These are phyloP conservation scores for Atethmia centrago DNA, from an alignment of 2,888 invertebrate genomes.

Conservation along the genomic window DNA sequence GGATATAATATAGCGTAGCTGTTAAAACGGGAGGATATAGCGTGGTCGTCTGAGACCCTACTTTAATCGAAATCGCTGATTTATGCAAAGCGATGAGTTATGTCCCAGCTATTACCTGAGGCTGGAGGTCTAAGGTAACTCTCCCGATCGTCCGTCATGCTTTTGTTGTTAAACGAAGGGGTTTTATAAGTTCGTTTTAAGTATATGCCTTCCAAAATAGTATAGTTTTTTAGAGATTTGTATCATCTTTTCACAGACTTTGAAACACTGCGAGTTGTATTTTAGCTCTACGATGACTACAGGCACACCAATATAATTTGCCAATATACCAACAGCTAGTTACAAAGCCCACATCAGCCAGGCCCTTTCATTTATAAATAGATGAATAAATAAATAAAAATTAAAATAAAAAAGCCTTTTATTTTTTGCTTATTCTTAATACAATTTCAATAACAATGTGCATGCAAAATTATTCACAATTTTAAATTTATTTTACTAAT, in stretches of 20 bases:
- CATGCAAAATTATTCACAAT: too few relatives aligned
- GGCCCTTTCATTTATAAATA: neutral
- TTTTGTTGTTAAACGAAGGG: slow-evolving; percentile 59
- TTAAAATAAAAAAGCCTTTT: too few relatives aligned
- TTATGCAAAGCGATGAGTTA: slow-evolving; percentile 68
- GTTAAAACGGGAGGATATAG: slow-evolving; percentile 57
- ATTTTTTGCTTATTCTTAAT: too few relatives aligned
- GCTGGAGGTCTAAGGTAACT: slow-evolving; percentile 54
- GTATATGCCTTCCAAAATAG: neutral
- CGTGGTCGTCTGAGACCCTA: slow-evolving; percentile 45
- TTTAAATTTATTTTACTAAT: too few relatives aligned
- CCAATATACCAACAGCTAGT: too few relatives aligned
- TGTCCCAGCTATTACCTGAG: slow-evolving; percentile 52
- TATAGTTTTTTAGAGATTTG: neutral
- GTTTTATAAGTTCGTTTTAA: slow-evolving; percentile 3
- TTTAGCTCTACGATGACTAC: neutral
- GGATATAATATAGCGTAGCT: slow-evolving; percentile 45
- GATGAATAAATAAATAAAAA: too few relatives aligned
- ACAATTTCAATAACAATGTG: too few relatives aligned
- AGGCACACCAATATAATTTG: neutral
- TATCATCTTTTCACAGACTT: neutral
- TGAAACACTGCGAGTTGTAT: neutral
- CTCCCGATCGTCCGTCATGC: slow-evolving; percentile 42
- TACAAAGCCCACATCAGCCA: neutral
- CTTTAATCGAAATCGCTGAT: slow-evolving; percentile 67